Evolutionary conservation across 2,888 invertebrate species (phyloP).

Genomic region (Diarsia brunnea): DNA sequence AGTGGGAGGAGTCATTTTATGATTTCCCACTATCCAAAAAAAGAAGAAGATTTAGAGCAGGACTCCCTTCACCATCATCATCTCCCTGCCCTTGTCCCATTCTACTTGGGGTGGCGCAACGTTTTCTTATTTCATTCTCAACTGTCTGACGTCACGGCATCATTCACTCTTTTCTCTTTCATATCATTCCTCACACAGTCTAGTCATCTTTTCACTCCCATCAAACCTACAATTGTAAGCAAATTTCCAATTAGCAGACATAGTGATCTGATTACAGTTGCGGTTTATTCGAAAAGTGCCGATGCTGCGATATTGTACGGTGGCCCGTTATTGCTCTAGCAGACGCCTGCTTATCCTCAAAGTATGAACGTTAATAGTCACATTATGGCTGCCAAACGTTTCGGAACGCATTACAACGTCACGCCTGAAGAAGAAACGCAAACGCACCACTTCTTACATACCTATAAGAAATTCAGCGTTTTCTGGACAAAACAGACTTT

Average conservation of each 20-base stretch:
- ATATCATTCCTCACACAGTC: too few species aligned
- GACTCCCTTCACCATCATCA: background rate
- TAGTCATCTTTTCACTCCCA: too few species aligned
- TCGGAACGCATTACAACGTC: constrained; percentile 51
- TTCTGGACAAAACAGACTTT: constrained; percentile 28
- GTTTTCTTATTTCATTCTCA: too few species aligned
- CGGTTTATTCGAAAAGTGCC: background rate
- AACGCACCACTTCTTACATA: constrained; percentile 7
- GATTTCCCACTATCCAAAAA: too few species aligned
- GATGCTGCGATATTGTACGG: too few species aligned
- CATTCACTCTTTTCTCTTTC: too few species aligned
- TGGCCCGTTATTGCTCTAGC: background rate
- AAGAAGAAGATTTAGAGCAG: too few species aligned
- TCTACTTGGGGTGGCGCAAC: too few species aligned
- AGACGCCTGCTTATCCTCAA: constrained; percentile 48
- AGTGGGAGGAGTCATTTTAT: too few species aligned
- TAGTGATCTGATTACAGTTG: background rate
- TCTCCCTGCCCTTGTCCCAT: too few species aligned
- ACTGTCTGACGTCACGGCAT: too few species aligned
- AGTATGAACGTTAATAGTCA: constrained; percentile 27
- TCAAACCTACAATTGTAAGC: background rate
- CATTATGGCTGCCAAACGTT: constrained; percentile 59
- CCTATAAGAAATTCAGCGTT: constrained; percentile 7
- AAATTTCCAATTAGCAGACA: background rate
- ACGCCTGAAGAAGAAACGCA: constrained; percentile 31